These are phyloP conservation scores for Dicrurus megarhynchus DNA, from an alignment of 2,113 vertebrate genomes.

Conservation along the genomic window DNA sequence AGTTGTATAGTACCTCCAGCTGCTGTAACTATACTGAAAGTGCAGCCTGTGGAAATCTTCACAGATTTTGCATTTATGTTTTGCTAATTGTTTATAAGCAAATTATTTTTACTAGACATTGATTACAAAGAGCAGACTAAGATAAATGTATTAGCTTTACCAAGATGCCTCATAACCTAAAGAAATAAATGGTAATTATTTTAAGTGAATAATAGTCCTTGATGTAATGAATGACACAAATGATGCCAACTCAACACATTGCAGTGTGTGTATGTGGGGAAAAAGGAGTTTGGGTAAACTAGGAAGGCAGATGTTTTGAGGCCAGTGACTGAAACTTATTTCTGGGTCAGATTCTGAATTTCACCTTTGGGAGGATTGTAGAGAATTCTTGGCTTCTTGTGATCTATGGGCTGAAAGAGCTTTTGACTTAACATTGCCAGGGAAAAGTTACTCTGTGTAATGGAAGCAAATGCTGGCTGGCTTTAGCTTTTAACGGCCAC, in stretches of 20 bases:
- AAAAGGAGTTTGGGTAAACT: not conserved
- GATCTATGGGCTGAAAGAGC: not conserved
- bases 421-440: not conserved
- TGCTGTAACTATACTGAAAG: not conserved
- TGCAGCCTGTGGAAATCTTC: not conserved
- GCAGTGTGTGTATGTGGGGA: not conserved
- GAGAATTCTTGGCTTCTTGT: not conserved
- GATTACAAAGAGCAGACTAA: not conserved
- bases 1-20: conserved; percentile 13
- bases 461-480: not conserved
- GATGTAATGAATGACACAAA: not conserved
- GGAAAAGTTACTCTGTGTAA: not conserved
- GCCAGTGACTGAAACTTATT: not conserved
- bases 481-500: not conserved
- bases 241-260: not conserved
- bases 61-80: not conserved
- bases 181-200: not conserved
- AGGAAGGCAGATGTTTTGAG: not conserved
- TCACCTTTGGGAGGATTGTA: not conserved
- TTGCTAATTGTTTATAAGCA: conserved; percentile 20
- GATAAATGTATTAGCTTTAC: not conserved
- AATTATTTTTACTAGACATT: not conserved
- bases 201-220: not conserved
- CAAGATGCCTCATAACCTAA: not conserved
- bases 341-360: not conserved